Conservation (phyloP, 2,888 invertebrate species). For the Scrobipalpa costella region DNA sequence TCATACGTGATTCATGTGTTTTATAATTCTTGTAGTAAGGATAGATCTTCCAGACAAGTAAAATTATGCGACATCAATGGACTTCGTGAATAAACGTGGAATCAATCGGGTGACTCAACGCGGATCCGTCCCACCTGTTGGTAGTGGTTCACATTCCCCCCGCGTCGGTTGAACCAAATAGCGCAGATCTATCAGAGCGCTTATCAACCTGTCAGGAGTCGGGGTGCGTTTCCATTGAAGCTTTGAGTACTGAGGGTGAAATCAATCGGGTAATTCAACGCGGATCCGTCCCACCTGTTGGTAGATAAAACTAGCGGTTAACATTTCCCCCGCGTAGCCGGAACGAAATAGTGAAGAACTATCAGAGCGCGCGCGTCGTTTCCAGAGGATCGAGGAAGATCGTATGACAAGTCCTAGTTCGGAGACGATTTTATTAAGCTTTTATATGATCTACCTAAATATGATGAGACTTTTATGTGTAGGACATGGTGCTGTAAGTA, state of each 20-base stretch:
- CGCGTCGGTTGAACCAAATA: background rate
- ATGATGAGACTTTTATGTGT: no score
- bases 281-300: constrained; percentile 4
- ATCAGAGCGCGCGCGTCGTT: background rate
- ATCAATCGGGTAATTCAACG: background rate
- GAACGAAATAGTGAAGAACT: background rate
- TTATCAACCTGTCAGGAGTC: background rate
- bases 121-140: background rate
- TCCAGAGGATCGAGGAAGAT: no score
- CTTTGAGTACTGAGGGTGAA: background rate
- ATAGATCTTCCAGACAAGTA: background rate
- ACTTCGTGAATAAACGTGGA: background rate
- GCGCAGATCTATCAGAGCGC: background rate
- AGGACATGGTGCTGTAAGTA: no score
- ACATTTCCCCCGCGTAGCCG: background rate
- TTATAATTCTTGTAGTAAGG: no score
- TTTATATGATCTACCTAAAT: no score
- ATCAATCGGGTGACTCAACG: background rate
- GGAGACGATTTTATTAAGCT: no score
- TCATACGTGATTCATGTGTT: no score
- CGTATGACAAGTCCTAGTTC: no score
- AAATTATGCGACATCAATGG: background rate
- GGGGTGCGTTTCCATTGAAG: background rate
- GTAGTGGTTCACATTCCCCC: background rate
- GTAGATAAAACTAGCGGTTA: no score